Percentiles rank a stretch among this genome's conserved stretches.
These are phyloP conservation scores for Chironex yamaguchii DNA, from an alignment of 30 jellyfish, hydroid and myxozoan species.

Conservation along the genomic window DNA sequence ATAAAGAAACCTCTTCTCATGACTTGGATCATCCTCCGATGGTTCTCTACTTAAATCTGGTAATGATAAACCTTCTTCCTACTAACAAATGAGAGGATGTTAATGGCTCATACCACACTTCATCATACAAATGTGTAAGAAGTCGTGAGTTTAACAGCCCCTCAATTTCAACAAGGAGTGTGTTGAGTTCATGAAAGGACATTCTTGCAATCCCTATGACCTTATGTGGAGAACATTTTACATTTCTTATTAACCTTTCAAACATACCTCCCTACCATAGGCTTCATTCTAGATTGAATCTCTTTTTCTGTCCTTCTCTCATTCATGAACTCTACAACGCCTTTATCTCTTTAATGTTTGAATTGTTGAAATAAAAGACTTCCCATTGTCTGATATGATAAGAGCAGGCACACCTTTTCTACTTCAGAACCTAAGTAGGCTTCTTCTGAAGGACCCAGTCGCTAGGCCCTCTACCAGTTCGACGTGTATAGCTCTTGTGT, in stretches of 20 bases:
- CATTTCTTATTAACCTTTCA: constrained; percentile 37
- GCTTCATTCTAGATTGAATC: constrained; percentile 22
- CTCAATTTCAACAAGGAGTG: constrained; percentile 4
- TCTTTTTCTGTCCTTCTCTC: background rate
- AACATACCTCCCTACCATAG: constrained; percentile 72
- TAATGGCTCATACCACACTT: constrained; percentile 4
- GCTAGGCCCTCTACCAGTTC: constrained; percentile 62
- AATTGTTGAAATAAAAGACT: background rate
- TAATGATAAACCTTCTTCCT: background rate
- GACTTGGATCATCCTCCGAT: background rate
- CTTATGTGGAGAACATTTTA: constrained; percentile 26
- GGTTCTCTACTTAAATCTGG: too few relatives aligned
- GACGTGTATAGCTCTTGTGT: constrained; percentile 56
- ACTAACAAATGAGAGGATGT: constrained; percentile 48
- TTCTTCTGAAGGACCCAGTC: constrained; percentile 9
- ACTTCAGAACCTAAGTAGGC: constrained; percentile 42
- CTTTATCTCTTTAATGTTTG: background rate
- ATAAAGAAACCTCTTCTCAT: background rate
- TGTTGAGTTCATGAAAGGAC: background rate
- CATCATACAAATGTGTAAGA: background rate
- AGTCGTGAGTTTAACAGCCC: constrained; percentile 38
- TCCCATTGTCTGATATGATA: constrained; percentile 56
- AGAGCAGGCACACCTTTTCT: constrained; percentile 59
- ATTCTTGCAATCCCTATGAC: constrained; percentile 15
- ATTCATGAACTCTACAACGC: background rate